These are phyloP conservation scores for Nasalis larvatus DNA, from an alignment of 2,113 vertebrate genomes.

Conservation along the genomic window DNA sequence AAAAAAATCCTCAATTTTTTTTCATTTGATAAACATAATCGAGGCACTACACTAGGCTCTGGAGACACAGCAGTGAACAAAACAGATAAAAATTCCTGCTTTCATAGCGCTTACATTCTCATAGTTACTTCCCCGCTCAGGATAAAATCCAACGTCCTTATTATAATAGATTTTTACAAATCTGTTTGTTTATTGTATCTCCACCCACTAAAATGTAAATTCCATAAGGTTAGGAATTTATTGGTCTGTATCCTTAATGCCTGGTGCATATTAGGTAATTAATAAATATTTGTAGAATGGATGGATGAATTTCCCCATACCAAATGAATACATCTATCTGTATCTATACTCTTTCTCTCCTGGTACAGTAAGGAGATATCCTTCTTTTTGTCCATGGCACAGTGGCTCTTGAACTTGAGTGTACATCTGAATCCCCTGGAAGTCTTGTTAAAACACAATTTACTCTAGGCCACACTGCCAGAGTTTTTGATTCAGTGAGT, in stretches of 20 bases:
- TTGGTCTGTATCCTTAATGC: background rate
- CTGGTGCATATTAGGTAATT: background rate
- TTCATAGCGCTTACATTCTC: background rate
- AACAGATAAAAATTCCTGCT: background rate
- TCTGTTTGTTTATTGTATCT: background rate
- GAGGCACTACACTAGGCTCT: background rate
- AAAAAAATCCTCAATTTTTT: background rate
- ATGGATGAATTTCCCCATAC: background rate
- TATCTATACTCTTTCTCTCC: conserved; percentile 22
- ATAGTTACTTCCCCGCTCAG: background rate
- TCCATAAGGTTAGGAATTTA: background rate
- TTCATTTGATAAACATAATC: background rate
- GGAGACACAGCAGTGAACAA: background rate
- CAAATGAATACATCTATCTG: background rate
- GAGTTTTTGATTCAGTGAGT: conserved; percentile 25
- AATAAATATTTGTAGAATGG: conserved; percentile 22
- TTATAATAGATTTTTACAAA: background rate
- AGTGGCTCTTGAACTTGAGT: conserved; percentile 17
- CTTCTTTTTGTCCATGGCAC: background rate
- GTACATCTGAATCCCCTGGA: background rate
- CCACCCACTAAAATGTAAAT: background rate
- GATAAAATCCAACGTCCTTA: background rate
- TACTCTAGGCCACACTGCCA: background rate
- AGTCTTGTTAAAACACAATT: background rate
- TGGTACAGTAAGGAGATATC: background rate